Base-by-base conservation (phyloP, 2,113 vertebrate species). In the Brachypteracias leptosomus region DNA sequence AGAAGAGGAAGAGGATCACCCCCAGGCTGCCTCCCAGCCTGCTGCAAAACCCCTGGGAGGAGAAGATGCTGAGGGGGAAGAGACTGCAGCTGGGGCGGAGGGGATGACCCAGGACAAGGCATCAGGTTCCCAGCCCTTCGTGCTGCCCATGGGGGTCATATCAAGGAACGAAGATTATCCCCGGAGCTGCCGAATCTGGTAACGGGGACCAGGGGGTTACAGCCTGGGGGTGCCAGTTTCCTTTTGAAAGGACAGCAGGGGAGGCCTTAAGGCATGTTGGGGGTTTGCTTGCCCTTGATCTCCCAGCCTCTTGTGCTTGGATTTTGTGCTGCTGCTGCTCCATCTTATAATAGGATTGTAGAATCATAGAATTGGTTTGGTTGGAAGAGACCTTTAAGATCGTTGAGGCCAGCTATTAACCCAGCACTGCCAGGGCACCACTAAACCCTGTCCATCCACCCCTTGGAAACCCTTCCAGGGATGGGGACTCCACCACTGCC, bases 161-260 rank as follows among this genome's bases (percentile, higher is more conserved):
- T 99, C 99, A 1, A 98, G 99, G 92, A 99, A 99, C 1, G 99
- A 99, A 90, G 99, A 99, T 68, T 99, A 99, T 58, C 99, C 99
- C 55, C 99, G 99, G 18, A 98, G 97, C 96, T 99, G 99, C 98
- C 98, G 98, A 55, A 98, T 98, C 93, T 99, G 99, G 99, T 99
- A 96, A 99, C 18, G 10, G 62, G 52, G 11, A 18, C 12, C 26
- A 2, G 2, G 66, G 4, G 17, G 83, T 65, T 40, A 7, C 18
- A 89, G 75, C 59, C 22, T n/a, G 2, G 6, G 6, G 0, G 3
- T 62, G 70, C 35, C 29, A 10, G 29, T 33, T 6, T 0, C 51
- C 55, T 42, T 26, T 20, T n/a, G 54, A 58, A 65, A 33, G 0
- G 44, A 49, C 75, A n/a, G 9, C 1, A 5, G 35, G 40, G 29